Evolutionary conservation across 2,113 vertebrate genomes (phyloP), one percentile per base, ranked within the genome.

Genomic region (Gadus macrocephalus): DNA sequence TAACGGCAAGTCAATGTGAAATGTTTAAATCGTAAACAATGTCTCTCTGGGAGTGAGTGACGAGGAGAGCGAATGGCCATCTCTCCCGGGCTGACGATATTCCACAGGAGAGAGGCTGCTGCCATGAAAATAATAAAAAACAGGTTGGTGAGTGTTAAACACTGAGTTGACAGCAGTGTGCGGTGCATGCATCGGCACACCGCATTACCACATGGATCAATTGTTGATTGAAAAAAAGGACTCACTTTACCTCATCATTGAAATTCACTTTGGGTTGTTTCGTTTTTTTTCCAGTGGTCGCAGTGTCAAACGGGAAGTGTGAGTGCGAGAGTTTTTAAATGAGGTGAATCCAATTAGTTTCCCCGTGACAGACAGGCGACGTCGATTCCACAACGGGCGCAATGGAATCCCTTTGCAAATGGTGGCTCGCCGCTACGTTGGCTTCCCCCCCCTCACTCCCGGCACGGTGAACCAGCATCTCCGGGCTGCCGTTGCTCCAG

Each of bases 401-500:
- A 73, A 73, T 74, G 69, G 4, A 35, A 69, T 80, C 67, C 15
- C 31, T 72, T 72, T 76, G 65, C 20, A 68, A 61, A 58, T 28
- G 72, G 53, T 67, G 14, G 72, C 63, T 70, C 71, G 53, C 75
- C 68, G 74, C 19, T 31, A 66, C 25, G 64, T 68, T 70, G 75
- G 42, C 72, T 78, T 73, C 11, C 55, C 69, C 83, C 81, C 69
- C 74, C 77, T 68, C 28, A 2, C n/a, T n/a, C 22, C 22, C 22
- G 22, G 56, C 65, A 66, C 68, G 55, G 62, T 25, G 53, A 64
- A 79, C 64, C 77, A 75, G 65, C 68, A 64, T 74, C 79, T 77
- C 70, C 62, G 71, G 72, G 72, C 79, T 76, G 68, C 77, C 64
- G 62, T 53, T 3, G 76, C 78, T 31, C 80, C 78, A 74, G 79